Percentiles rank a stretch among this genome's conserved stretches.
These are phyloP conservation scores for Enteromius fasciolatus DNA, from an alignment of 2,797 vertebrate genomes.

Conservation along the genomic window DNA sequence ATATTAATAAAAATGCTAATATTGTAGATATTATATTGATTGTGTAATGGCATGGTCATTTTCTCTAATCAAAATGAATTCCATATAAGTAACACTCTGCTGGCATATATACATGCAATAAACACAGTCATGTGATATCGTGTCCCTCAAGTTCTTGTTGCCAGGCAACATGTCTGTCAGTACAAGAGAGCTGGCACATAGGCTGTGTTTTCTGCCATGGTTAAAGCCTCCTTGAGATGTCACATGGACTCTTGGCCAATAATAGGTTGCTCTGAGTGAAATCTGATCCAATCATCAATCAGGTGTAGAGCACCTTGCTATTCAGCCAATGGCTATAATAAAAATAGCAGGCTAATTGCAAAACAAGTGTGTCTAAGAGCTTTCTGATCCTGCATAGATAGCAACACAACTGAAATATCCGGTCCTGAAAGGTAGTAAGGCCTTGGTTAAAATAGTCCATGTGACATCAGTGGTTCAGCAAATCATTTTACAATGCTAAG, in stretches of 20 bases:
- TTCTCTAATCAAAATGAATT: conserved; percentile 2
- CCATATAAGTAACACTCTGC: neutral
- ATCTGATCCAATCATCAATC: conserved; percentile 32
- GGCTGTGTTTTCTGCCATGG: conserved; percentile 33
- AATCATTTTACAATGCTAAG: neutral
- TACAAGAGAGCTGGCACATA: conserved; percentile 53
- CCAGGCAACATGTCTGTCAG: conserved; percentile 71
- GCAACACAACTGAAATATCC: neutral
- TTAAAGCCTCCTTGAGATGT: conserved; percentile 42
- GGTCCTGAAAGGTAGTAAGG: neutral
- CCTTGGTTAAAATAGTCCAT: neutral
- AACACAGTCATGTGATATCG: conserved; percentile 35
- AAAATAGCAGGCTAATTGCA: conserved; percentile 7
- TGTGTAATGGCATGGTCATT: neutral
- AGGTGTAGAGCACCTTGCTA: neutral
- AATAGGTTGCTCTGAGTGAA: conserved; percentile 25
- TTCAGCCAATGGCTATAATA: neutral
- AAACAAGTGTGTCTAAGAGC: neutral
- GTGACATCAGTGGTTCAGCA: neutral
- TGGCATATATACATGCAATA: conserved; percentile 14
- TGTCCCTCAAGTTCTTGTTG: conserved; percentile 69
- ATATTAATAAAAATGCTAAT: neutral
- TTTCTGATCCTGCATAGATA: neutral
- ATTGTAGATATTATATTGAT: neutral
- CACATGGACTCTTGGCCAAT: conserved; percentile 39